Evolutionary conservation across 2,113 vertebrate genomes (phyloP), one percentile per base, ranked within the genome.

Genomic region (Ginglymostoma cirratum): DNA sequence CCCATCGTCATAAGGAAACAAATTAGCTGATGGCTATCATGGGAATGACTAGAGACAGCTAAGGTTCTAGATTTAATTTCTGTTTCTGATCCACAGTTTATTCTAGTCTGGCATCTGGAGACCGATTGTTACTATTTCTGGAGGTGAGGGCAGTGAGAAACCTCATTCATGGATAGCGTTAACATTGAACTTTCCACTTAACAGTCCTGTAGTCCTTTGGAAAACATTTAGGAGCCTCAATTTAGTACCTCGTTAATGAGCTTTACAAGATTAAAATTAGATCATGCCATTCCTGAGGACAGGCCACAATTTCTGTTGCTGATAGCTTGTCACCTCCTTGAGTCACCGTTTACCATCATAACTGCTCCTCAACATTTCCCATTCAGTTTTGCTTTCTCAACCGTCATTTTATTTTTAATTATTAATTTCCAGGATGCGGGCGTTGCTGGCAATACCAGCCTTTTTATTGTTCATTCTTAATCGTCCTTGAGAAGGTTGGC

Each of bases 161-260:
- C 19, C n/a, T 38, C 15, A 23, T 93, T n/a, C 65, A 66, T 55
- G 27, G 14, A 17, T 15, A 17, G 42, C 4, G 19, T 23, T 34
- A 45, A 65, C 34, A 8, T 65, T 19, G 21, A 93, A 66, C 30
- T 61, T 24, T 6, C 19, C 55, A 21, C 17, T 45, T 92, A 92
- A 92, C 30, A 65, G 21, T 65, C 89, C 30, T 8, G 30, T 21
- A 38, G 55, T 15, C n/a, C 30, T 93, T 21, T 65, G n/a, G 89
- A 38, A 93, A 93, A 34, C 61, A 66, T 93, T 93, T 92, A 66
- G 52, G 52, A 93, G 89, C 17, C 17, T 93, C n/a, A 19, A 93
- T 12, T 93, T 92, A n/a, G 34, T 92, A 92, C 89, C 52, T 90
- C 15, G 10, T 65, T 30, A 92, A 65, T 92, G 65, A 61, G 19